Base-by-base conservation (phyloP, 2,888 invertebrate species). In the Thecocarcelia acutangulata region DNA sequence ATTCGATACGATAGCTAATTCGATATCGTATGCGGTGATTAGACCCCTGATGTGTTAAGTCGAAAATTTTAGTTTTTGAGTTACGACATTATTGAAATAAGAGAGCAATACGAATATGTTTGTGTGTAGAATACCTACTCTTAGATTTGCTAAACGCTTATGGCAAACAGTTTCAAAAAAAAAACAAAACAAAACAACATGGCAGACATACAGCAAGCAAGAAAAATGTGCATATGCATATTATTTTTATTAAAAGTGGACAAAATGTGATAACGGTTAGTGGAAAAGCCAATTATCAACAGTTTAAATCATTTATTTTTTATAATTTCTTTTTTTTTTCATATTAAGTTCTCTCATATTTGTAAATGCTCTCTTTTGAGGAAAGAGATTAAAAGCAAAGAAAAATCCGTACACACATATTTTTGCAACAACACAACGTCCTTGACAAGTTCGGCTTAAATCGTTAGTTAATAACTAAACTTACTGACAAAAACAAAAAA, bases 401-500 rank as follows among this genome's bases (percentile, higher is more conserved):
- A 37, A 40, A 15, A 15, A 33, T 12, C 37, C 4, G 17, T 28
- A 8, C 28, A 37, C 15, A 56, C 33, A 56, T 33, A 17, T 17
- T 37, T 42, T 13, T 42, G 8, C 13, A 46, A 46, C 19, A 46
- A 46, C 28, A 63, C 15, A 72, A 78, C 78, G 78, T 78, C 78
- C 78, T 78, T 72, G 72, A 78, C 64, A 24, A 78, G 72, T 59
- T 52, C 24, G 58, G 21, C 54, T 44, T 72, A 58, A 64, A 33
- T 66, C 44, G 72, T 72, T 64, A 64, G 56, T 64, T 77, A 69
- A 40, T 37, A 72, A 52, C 54, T 56, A 46, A 72, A 64, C n/a
- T 44, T 48, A 42, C 50, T 50, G 24, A 48, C 59, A 21, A 66
- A 15, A 11, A 24, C n/a, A 44, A 21, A 15, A 37, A 15, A 33